A percentile compares a stretch with the other conserved stretches of the same genome.
phyloP scores from a whole-genome alignment of 2,113 vertebrate genomes.

The Rhinoderma darwinii region DNA sequence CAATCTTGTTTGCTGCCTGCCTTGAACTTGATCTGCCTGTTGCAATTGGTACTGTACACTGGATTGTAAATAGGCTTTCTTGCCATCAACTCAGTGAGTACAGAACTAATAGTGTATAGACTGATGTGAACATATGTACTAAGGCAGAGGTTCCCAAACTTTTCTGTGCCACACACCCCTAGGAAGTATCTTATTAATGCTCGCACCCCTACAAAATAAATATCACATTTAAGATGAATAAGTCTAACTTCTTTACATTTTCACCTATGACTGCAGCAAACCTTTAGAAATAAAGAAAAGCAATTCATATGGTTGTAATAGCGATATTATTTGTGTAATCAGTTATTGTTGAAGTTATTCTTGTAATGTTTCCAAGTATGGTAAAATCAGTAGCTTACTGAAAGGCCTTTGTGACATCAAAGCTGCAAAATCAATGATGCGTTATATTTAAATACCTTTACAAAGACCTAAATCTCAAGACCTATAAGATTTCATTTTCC shows the following conservation, averaged over 20 bases:
- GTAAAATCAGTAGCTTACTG: neutral
- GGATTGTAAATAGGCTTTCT: neutral
- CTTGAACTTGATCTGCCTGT: neutral
- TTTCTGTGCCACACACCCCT: too few species aligned
- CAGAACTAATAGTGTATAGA: neutral
- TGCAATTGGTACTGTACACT: neutral
- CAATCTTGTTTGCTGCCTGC: neutral
- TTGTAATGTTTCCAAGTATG: constrained; percentile 15
- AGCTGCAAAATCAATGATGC: neutral
- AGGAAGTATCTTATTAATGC: too few species aligned
- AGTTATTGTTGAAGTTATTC: constrained; percentile 17
- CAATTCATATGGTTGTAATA: neutral
- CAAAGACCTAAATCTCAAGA: neutral
- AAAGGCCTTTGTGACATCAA: neutral
- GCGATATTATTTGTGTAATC: neutral
- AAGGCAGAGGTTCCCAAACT: too few species aligned
- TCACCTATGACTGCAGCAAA: neutral
- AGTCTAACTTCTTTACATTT: too few species aligned
- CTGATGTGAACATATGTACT: neutral
- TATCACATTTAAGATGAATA: too few species aligned
- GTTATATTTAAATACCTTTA: neutral
- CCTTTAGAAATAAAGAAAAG: neutral
- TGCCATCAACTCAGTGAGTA: neutral
- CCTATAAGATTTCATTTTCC: neutral
- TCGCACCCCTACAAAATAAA: too few species aligned